Evolutionary conservation across 2,113 vertebrate genomes (phyloP).

Genomic region (Chaetodon trifascialis): DNA sequence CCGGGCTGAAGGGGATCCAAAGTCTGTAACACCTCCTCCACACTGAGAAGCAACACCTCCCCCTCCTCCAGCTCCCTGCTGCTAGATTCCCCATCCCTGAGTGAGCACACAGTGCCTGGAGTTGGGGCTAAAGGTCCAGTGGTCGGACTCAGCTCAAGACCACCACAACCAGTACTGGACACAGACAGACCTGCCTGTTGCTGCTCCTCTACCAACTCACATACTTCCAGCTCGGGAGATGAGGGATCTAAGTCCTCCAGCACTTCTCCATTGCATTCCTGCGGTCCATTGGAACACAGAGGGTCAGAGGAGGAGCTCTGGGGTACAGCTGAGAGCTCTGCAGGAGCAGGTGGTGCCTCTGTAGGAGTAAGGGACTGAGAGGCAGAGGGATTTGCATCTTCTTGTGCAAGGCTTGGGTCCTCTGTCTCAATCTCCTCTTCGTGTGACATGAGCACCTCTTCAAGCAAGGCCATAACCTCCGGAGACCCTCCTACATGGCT

Average conservation of each 20-base stretch:
- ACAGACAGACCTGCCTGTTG: conserved; percentile 85
- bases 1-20: conserved; percentile 77
- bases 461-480: conserved; percentile 92
- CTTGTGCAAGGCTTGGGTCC: conserved; percentile 32
- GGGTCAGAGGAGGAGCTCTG: conserved; percentile 77
- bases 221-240: conserved; percentile 88
- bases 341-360: conserved; percentile 85
- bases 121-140: conserved; percentile 84
- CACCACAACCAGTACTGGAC: conserved; percentile 70
- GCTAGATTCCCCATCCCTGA: conserved; percentile 91
- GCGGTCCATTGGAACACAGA: conserved; percentile 89
- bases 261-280: conserved; percentile 90
- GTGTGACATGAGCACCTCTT: conserved; percentile 88
- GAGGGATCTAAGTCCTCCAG: conserved; percentile 89
- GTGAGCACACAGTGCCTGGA: conserved; percentile 87
- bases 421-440: conserved; percentile 74
- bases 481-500: conserved; percentile 90
- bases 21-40: conserved; percentile 93
- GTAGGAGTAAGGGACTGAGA: conserved; percentile 79
- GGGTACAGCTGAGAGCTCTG: conserved; percentile 89
- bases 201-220: conserved; percentile 87
- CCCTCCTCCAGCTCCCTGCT: conserved; percentile 83
- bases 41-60: conserved; percentile 92
- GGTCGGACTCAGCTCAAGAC: conserved; percentile 85
- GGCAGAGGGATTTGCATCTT: conserved; percentile 54